Conservation (phyloP, 2,113 vertebrate genomes). For the Bolborhynchus lineola region DNA sequence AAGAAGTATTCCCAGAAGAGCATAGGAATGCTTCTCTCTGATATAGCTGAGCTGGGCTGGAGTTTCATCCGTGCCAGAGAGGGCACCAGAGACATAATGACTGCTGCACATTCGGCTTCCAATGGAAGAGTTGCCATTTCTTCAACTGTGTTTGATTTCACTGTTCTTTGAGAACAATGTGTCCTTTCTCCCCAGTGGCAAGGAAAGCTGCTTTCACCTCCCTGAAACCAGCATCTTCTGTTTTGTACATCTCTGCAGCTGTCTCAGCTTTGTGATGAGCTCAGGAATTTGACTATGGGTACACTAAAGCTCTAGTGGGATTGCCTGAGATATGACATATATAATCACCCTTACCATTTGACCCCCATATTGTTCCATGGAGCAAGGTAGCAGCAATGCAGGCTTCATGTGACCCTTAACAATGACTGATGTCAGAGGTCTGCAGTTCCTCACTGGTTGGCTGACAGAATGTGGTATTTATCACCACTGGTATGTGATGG, state of each 20-base stretch:
- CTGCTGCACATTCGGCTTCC: not conserved
- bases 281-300: slow-evolving; percentile 71
- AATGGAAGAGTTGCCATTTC: not conserved
- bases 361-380: slow-evolving; percentile 76
- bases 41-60: not conserved
- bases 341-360: slow-evolving; percentile 76
- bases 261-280: slow-evolving; percentile 71
- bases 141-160: slow-evolving; percentile 71
- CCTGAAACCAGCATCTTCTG: slow-evolving; percentile 81
- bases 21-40: not conserved
- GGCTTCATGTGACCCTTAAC: slow-evolving; percentile 77
- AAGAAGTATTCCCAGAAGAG: not conserved
- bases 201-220: slow-evolving; percentile 68
- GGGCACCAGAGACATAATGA: not conserved
- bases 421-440: slow-evolving; percentile 79
- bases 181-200: slow-evolving; percentile 56
- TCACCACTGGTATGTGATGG: slow-evolving; percentile 74
- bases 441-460: slow-evolving; percentile 69
- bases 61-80: not conserved
- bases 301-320: slow-evolving; percentile 68
- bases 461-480: slow-evolving; percentile 78
- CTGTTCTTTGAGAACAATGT: slow-evolving; percentile 64
- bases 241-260: slow-evolving; percentile 65
- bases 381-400: slow-evolving; percentile 79
- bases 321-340: slow-evolving; percentile 70